Evolutionary conservation across 2,113 vertebrate genomes (phyloP).

Genomic region (Acinonyx jubatus): DNA sequence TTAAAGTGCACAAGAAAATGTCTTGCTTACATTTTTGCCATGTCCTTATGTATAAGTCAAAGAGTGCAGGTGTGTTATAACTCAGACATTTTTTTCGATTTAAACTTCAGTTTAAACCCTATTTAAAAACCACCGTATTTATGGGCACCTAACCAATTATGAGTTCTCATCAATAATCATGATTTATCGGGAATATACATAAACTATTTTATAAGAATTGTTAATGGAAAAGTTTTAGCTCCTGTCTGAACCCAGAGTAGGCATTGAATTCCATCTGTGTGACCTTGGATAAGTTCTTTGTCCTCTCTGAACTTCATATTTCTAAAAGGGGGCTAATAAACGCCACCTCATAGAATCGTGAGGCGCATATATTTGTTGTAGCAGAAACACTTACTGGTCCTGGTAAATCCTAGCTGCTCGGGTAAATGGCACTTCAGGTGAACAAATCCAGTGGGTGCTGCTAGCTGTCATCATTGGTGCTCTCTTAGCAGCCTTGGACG

Average conservation of each 20-base stretch:
- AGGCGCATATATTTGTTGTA: background rate
- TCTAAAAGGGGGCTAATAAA: background rate
- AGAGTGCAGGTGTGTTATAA: conserved; percentile 5
- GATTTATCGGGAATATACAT: background rate
- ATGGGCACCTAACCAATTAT: background rate
- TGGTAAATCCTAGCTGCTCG: background rate
- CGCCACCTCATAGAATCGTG: background rate
- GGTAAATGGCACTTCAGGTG: background rate
- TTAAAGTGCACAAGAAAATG: conserved; percentile 38
- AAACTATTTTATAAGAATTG: conserved; percentile 37
- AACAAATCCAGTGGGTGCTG: background rate
- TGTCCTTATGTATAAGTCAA: background rate
- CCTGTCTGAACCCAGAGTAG: background rate
- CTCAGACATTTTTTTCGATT: conserved; percentile 20
- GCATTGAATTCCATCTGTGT: background rate
- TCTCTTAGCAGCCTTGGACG: background rate
- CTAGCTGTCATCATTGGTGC: background rate
- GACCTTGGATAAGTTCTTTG: background rate
- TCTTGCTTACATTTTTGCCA: background rate
- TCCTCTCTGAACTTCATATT: background rate
- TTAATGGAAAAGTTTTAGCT: conserved; percentile 2
- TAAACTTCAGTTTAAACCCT: conserved; percentile 12
- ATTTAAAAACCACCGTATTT: conserved; percentile 27
- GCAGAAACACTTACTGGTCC: background rate
- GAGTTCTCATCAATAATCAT: conserved; percentile 21